Evolutionary conservation across 2,888 invertebrate genomes (phyloP).

Genomic region (Bombyx huttoni): DNA sequence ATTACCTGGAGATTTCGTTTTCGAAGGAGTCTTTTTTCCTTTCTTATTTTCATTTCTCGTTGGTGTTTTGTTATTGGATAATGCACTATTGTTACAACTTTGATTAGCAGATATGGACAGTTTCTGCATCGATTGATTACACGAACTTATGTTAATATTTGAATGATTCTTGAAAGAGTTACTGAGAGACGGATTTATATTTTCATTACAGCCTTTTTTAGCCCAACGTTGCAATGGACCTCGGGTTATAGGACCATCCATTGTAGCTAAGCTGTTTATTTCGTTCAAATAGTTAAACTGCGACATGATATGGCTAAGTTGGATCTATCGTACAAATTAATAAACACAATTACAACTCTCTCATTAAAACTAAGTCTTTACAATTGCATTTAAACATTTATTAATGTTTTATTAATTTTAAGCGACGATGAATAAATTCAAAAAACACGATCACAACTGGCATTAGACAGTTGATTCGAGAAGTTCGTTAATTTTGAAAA

Average conservation of each 20-base stretch:
- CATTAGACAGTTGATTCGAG: not conserved
- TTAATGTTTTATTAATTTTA: not conserved
- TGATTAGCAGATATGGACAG: slow-evolving; percentile 73
- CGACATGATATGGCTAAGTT: slow-evolving; percentile 67
- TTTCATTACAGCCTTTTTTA: slow-evolving; percentile 78
- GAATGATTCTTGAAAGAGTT: slow-evolving; percentile 55
- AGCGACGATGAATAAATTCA: slow-evolving; percentile 1
- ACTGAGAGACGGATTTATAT: slow-evolving; percentile 59
- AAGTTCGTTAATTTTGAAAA: slow-evolving; percentile 3
- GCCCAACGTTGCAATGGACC: slow-evolving; percentile 87
- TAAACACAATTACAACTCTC: no score
- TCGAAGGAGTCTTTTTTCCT: slow-evolving; percentile 78
- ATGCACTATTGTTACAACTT: slow-evolving; percentile 66
- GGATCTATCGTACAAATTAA: no score
- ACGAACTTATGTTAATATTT: slow-evolving; percentile 69
- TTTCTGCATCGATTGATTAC: slow-evolving; percentile 78
- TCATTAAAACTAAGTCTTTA: not conserved
- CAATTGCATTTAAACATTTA: not conserved
- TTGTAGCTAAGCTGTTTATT: slow-evolving; percentile 80
- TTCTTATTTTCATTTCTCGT: slow-evolving; percentile 64
- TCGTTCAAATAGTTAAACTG: slow-evolving; percentile 87
- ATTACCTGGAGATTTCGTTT: slow-evolving; percentile 76
- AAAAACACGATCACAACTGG: not conserved
- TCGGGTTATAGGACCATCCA: slow-evolving; percentile 85
- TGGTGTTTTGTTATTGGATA: slow-evolving; percentile 72